Conservation (phyloP, 2,113 vertebrate species). For the Petrocephalus zakoni region DNA sequence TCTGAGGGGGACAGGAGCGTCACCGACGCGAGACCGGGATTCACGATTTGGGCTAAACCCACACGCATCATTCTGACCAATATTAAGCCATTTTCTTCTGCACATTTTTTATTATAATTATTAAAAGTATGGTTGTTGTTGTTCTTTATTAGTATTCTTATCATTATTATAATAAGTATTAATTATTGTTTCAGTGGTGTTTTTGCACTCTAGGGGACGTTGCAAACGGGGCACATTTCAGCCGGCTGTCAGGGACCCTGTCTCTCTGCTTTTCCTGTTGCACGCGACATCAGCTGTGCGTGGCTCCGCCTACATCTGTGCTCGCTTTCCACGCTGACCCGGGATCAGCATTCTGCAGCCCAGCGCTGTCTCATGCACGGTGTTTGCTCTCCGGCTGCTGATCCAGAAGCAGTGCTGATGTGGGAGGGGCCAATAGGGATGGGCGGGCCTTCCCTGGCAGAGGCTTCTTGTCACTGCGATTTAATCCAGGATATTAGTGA, state of each 20-base stretch:
- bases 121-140: slow-evolving; percentile 13
- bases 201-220: slow-evolving; percentile 20
- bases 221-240: slow-evolving; percentile 15
- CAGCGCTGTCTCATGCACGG: not conserved
- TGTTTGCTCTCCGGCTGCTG: not conserved
- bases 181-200: slow-evolving; percentile 33
- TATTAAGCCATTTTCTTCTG: slow-evolving; percentile 25
- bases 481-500: not conserved
- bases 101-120: slow-evolving; percentile 21
- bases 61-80: slow-evolving; percentile 3
- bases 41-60: not conserved
- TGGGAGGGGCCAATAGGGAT: not conserved
- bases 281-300: not conserved
- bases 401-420: not conserved
- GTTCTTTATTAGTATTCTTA: slow-evolving; percentile 7
- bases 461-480: not conserved
- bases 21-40: slow-evolving; percentile 29
- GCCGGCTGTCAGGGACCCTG: not conserved
- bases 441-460: not conserved
- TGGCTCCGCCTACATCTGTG: not conserved
- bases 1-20: slow-evolving; percentile 43
- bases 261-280: not conserved
- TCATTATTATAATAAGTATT: slow-evolving; percentile 22
- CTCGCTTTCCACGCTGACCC: not conserved
- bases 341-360: not conserved